phyloP scores from a whole-genome alignment of 2,113 vertebrate species.

The human region DNA sequence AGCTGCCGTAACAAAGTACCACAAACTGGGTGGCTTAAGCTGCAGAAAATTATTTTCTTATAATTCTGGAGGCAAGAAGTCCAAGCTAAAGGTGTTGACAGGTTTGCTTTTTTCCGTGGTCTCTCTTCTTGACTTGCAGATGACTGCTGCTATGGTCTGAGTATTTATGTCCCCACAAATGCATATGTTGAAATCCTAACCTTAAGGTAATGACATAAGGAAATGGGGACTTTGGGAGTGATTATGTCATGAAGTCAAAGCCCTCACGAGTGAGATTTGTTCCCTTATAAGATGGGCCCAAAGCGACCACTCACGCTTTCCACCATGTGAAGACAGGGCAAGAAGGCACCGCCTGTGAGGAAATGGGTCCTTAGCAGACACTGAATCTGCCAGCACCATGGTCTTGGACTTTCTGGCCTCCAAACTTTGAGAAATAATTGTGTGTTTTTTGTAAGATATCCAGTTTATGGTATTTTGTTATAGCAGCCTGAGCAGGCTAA shows the following conservation, averaged over 20 bases:
- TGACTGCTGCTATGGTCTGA: background rate
- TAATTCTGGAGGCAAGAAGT: constrained; percentile 1
- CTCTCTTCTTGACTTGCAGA: background rate
- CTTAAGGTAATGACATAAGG: background rate
- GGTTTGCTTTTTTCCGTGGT: background rate
- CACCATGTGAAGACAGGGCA: background rate
- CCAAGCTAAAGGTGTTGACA: background rate
- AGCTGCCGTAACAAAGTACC: background rate
- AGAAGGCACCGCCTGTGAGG: background rate
- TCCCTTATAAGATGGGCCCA: background rate
- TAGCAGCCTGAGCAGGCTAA: background rate
- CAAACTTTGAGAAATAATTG: background rate
- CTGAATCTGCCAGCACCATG: background rate
- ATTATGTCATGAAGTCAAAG: background rate
- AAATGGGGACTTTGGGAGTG: background rate
- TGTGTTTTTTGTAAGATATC: background rate
- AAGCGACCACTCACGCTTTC: background rate
- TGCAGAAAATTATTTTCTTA: background rate
- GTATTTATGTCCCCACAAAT: background rate
- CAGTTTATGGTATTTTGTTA: background rate
- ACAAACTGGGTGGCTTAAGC: background rate
- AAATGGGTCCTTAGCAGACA: background rate
- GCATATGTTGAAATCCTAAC: background rate
- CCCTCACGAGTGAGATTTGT: background rate
- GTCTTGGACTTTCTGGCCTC: background rate